Percentiles rank a stretch among this genome's conserved stretches.
Evolutionary conservation across 1,140 invertebrate genomes (phyloP).

Genomic region (Hylaeus volcanicus): DNA sequence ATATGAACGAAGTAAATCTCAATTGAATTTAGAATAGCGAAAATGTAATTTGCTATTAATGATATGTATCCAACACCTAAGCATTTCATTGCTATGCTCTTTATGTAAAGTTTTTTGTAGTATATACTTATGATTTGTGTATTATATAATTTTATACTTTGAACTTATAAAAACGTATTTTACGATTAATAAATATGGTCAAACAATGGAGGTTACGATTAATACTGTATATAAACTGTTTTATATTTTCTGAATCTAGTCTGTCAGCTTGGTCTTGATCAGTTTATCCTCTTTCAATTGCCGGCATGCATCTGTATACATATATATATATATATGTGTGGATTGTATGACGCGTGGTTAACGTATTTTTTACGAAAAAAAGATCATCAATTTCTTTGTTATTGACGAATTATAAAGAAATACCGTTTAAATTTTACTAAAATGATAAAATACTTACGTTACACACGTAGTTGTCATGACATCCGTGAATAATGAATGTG

Average conservation of each 20-base stretch:
- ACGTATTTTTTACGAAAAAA: slow-evolving; percentile 2
- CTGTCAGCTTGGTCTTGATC: too few species aligned
- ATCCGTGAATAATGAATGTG: not conserved
- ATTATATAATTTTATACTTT: slow-evolving; percentile 17
- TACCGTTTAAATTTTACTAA: not conserved
- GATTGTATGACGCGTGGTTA: not conserved
- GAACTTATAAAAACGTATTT: not conserved
- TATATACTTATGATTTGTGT: not conserved
- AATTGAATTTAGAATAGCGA: not conserved
- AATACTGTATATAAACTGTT: too few species aligned
- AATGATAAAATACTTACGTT: not conserved
- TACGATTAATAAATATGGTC: not conserved
- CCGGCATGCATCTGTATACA: not conserved
- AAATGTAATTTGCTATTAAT: too few species aligned
- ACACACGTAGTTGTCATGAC: not conserved
- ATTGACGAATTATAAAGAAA: not conserved
- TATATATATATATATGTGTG: too few species aligned
- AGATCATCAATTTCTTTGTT: not conserved
- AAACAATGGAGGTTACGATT: not conserved
- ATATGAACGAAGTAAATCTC: not conserved
- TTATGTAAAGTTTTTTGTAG: not conserved
- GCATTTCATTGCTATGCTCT: too few species aligned
- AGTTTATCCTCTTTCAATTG: not conserved
- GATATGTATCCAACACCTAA: too few species aligned
- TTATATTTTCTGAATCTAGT: not conserved